Percentiles rank a stretch among this genome's conserved stretches.
Conservation (phyloP, 2,888 invertebrate species). For the Noctua janthe region DNA sequence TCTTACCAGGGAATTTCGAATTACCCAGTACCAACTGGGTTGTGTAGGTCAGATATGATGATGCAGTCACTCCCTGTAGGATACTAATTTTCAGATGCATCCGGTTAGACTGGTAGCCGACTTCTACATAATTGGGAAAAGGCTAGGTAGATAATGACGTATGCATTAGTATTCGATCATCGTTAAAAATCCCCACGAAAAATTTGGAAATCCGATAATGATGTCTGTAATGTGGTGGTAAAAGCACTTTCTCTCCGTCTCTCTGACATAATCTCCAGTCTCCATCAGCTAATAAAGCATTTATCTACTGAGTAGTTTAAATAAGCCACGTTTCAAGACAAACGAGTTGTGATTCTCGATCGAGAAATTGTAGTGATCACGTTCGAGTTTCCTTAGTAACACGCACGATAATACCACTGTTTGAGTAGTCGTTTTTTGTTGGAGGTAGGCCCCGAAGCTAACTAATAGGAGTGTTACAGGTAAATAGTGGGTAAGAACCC, state of each 20-base stretch:
- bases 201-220: not conserved
- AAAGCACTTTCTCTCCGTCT: not conserved
- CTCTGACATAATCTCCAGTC: not conserved
- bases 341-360: not conserved
- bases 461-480: slow-evolving; percentile 71
- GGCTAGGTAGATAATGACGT: not conserved
- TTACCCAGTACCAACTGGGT: not conserved
- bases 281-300: not conserved
- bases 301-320: not conserved
- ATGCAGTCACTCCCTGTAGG: not conserved
- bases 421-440: slow-evolving; percentile 63
- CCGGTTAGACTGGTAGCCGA: not conserved
- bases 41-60: not conserved
- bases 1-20: not conserved
- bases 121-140: not conserved
- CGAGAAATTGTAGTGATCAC: not conserved
- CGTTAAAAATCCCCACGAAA: not conserved
- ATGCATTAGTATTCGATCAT: not conserved
- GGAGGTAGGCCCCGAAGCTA: slow-evolving; percentile 63
- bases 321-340: not conserved
- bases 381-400: slow-evolving; percentile 50
- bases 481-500: slow-evolving; percentile 67
- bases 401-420: slow-evolving; percentile 43
- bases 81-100: not conserved
- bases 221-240: not conserved